phyloP scores from a whole-genome alignment of 2,797 vertebrate species.

The Paratrypauchen microcephalus region DNA sequence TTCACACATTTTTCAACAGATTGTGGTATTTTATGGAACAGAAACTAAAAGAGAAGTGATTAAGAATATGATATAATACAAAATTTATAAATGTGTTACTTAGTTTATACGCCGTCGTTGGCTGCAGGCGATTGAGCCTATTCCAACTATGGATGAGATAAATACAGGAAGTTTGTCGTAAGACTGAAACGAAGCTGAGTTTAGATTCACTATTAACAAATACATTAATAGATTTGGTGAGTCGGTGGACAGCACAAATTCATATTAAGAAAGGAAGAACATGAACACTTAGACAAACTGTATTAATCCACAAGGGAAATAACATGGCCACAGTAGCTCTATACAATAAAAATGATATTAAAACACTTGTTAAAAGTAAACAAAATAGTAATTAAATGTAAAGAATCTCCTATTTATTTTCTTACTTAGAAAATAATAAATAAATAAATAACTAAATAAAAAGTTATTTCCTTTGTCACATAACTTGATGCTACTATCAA shows the following conservation, averaged over 20 bases:
- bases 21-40: not conserved
- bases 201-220: too few relatives aligned
- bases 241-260: not conserved
- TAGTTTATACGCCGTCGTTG: too few relatives aligned
- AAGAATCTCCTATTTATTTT: not conserved
- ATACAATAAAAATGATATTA: not conserved
- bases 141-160: not conserved
- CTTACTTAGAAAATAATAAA: too few relatives aligned
- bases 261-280: not conserved
- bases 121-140: not conserved
- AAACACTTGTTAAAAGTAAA: not conserved
- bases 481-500: too few relatives aligned
- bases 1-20: not conserved
- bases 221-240: not conserved
- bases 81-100: too few relatives aligned
- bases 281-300: not conserved
- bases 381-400: not conserved
- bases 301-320: not conserved
- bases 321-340: not conserved
- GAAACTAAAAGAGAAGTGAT: not conserved
- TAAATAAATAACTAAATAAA: too few relatives aligned
- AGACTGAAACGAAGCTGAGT: not conserved
- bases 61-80: too few relatives aligned
- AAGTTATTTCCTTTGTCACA: too few relatives aligned
- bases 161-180: not conserved